Percentiles rank a stretch among this genome's conserved stretches.
These are phyloP conservation scores for Agrilus cyanescens DNA, from an alignment of 2,888 invertebrate genomes.

Conservation along the genomic window DNA sequence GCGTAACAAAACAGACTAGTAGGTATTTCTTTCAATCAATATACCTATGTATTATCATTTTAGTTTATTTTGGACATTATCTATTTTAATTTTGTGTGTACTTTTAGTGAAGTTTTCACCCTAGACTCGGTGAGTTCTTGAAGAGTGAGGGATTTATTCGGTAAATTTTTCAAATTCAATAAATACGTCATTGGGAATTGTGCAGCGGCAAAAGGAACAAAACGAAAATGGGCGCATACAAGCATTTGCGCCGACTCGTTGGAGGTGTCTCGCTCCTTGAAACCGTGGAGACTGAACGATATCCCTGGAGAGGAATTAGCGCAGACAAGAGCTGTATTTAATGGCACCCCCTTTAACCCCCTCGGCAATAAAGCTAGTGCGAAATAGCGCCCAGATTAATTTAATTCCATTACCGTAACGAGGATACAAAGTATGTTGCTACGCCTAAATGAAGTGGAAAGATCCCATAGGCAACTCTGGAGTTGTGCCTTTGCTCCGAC, in stretches of 20 bases:
- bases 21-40: too few relatives aligned
- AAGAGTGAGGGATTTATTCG: too few relatives aligned
- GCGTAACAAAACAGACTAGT: too few relatives aligned
- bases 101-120: too few relatives aligned
- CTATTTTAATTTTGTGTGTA: too few relatives aligned
- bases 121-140: too few relatives aligned
- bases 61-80: too few relatives aligned
- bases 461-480: slow-evolving; percentile 18
- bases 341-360: slow-evolving; percentile 24
- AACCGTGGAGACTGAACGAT: slow-evolving; percentile 12
- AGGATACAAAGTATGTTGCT: slow-evolving; percentile 39
- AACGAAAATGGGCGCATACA: too few relatives aligned
- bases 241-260: too few relatives aligned
- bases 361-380: slow-evolving; percentile 31
- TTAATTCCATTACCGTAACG: slow-evolving; percentile 46
- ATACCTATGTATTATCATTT: too few relatives aligned
- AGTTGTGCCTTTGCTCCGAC: slow-evolving; percentile 11
- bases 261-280: too few relatives aligned
- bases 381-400: slow-evolving; percentile 38
- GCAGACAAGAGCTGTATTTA: slow-evolving; percentile 33
- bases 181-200: slow-evolving; percentile 5
- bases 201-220: not conserved
- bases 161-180: slow-evolving; percentile 3
- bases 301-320: slow-evolving; percentile 33
- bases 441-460: slow-evolving; percentile 25